phyloP scores from a whole-genome alignment of 2,113 vertebrate genomes.

The Strix uralensis region DNA sequence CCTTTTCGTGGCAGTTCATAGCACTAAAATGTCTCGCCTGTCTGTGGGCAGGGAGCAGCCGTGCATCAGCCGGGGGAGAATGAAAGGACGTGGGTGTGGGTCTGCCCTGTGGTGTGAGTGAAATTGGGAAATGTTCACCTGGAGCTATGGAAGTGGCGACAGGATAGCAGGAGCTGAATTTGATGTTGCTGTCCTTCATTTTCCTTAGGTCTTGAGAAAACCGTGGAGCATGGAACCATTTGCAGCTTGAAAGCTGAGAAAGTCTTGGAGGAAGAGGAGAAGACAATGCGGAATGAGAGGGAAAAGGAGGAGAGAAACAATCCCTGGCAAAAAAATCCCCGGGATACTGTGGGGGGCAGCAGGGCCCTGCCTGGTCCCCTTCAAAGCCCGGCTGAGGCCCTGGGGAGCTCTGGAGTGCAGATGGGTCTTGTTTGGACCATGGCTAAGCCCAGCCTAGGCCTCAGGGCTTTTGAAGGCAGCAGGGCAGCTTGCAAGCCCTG shows the following conservation, averaged over 20 bases:
- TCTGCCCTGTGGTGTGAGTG: no score
- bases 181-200: not conserved
- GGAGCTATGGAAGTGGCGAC: not conserved
- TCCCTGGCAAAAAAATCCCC: not conserved
- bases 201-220: not conserved
- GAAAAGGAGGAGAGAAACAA: not conserved
- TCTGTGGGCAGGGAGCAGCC: no score
- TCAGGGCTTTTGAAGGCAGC: no score
- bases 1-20: not conserved
- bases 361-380: no score
- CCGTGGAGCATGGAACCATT: fast-evolving
- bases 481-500: no score
- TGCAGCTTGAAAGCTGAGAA: not conserved
- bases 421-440: not conserved
- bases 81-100: not conserved
- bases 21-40: not conserved
- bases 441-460: not conserved
- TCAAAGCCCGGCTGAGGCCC: not conserved
- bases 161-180: not conserved
- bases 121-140: no score
- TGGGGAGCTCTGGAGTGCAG: not conserved
- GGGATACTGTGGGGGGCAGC: no score
- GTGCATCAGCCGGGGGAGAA: not conserved
- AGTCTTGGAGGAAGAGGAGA: not conserved
- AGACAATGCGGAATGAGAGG: not conserved